Evolutionary conservation across 2,888 invertebrate species (phyloP).

Genomic region (Erannis defoliaria): DNA sequence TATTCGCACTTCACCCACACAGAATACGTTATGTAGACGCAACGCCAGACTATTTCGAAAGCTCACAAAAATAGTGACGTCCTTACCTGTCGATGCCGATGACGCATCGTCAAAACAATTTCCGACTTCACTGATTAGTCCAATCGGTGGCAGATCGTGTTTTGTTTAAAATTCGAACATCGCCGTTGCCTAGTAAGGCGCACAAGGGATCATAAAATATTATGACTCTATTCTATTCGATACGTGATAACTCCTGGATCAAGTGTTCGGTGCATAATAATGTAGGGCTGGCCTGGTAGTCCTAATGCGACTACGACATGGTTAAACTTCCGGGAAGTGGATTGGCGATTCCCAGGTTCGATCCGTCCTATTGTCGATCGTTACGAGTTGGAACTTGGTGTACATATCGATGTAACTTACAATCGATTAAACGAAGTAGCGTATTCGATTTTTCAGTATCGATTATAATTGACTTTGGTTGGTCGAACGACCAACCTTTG

Average conservation of each 20-base stretch:
- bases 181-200: slow-evolving; percentile 77
- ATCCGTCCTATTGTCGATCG: slow-evolving; percentile 45
- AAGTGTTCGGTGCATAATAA: slow-evolving; percentile 82
- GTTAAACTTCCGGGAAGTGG: slow-evolving; percentile 81
- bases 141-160: slow-evolving; percentile 60
- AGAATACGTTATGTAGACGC: slow-evolving; percentile 12
- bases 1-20: neutral
- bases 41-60: slow-evolving; percentile 23
- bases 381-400: slow-evolving; percentile 32
- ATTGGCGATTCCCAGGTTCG: slow-evolving; percentile 59
- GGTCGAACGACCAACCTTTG: slow-evolving; percentile 9
- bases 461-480: no score
- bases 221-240: slow-evolving; percentile 85
- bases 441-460: slow-evolving; percentile 9
- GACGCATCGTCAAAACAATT: slow-evolving; percentile 48
- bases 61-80: slow-evolving; percentile 29
- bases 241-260: slow-evolving; percentile 83
- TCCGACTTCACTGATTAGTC: slow-evolving; percentile 56
- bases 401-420: slow-evolving; percentile 22
- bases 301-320: slow-evolving; percentile 68
- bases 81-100: slow-evolving; percentile 6
- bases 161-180: slow-evolving; percentile 82
- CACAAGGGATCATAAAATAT: slow-evolving; percentile 85
- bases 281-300: slow-evolving; percentile 69
- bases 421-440: slow-evolving; percentile 16